Percentiles rank a stretch among this genome's conserved stretches.
These are phyloP conservation scores for Protophormia terraenovae DNA, from an alignment of 2,888 invertebrate species.

Conservation along the genomic window DNA sequence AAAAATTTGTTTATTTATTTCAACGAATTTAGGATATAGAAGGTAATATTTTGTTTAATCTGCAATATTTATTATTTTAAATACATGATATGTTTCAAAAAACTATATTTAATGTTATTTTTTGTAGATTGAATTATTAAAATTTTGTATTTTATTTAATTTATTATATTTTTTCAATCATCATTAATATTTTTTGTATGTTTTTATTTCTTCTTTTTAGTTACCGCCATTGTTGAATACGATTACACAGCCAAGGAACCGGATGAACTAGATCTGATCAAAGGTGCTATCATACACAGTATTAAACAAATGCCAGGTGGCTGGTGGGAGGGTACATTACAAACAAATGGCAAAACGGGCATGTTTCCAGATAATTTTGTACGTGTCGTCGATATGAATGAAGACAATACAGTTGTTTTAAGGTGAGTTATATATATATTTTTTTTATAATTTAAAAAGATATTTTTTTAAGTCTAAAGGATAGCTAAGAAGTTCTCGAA, in stretches of 20 bases:
- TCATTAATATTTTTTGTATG: not conserved
- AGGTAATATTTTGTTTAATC: not conserved
- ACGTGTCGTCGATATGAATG: slow-evolving; percentile 82
- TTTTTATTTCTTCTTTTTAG: slow-evolving; percentile 81
- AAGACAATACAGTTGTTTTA: slow-evolving; percentile 77
- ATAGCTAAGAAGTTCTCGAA: no score
- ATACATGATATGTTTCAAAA: no score
- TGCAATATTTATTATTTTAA: not conserved
- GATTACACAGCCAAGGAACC: slow-evolving; percentile 92
- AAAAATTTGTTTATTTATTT: not conserved
- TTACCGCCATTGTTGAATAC: slow-evolving; percentile 92
- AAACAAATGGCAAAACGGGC: slow-evolving; percentile 87
- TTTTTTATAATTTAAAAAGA: not conserved
- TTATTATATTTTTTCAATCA: not conserved
- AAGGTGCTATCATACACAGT: slow-evolving; percentile 91
- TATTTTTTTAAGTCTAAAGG: no score
- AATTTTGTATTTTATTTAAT: no score
- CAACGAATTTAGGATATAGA: no score
- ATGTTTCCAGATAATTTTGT: slow-evolving; percentile 98
- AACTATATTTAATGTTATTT: no score
- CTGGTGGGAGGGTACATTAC: slow-evolving; percentile 95
- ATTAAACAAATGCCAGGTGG: slow-evolving; percentile 90
- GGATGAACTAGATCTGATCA: slow-evolving; percentile 91
- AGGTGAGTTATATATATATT: slow-evolving; percentile 78
- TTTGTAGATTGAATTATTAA: no score